Evolutionary conservation across 2,113 vertebrate genomes (phyloP).

Genomic region (Dipodomys ordii): DNA sequence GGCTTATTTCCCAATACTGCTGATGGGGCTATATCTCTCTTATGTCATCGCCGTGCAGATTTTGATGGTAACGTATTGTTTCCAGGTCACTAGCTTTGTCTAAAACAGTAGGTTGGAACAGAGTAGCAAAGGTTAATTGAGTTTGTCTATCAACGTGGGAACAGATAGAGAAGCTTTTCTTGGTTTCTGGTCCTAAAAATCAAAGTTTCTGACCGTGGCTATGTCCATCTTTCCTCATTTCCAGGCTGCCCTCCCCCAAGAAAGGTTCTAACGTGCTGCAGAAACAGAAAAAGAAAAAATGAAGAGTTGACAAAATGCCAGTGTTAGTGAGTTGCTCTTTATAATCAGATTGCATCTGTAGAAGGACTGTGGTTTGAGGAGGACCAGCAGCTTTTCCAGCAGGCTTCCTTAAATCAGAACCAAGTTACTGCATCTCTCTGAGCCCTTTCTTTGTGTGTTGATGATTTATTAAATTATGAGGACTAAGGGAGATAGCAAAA

Average conservation of each 20-base stretch:
- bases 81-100: slow-evolving; percentile 95
- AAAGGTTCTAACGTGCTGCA: slow-evolving; percentile 71
- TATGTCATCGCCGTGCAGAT: slow-evolving; percentile 86
- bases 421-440: neutral
- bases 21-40: slow-evolving; percentile 90
- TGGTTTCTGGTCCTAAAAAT: slow-evolving; percentile 81
- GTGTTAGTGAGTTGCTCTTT: neutral
- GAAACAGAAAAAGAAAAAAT: slow-evolving; percentile 34
- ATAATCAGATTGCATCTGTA: neutral
- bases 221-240: slow-evolving; percentile 62
- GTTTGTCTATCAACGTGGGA: slow-evolving; percentile 93
- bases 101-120: slow-evolving; percentile 91
- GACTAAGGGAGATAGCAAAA: neutral
- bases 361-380: neutral
- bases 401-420: too few species aligned
- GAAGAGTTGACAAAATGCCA: neutral
- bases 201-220: slow-evolving; percentile 80
- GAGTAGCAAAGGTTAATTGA: slow-evolving; percentile 99
- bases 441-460: neutral
- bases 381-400: too few species aligned
- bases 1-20: slow-evolving; percentile 89
- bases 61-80: slow-evolving; percentile 95
- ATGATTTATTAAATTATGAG: neutral
- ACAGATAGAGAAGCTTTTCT: slow-evolving; percentile 88
- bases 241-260: neutral